phyloP scores from a whole-genome alignment of 2,113 vertebrate genomes.

The Mixornis gularis region DNA sequence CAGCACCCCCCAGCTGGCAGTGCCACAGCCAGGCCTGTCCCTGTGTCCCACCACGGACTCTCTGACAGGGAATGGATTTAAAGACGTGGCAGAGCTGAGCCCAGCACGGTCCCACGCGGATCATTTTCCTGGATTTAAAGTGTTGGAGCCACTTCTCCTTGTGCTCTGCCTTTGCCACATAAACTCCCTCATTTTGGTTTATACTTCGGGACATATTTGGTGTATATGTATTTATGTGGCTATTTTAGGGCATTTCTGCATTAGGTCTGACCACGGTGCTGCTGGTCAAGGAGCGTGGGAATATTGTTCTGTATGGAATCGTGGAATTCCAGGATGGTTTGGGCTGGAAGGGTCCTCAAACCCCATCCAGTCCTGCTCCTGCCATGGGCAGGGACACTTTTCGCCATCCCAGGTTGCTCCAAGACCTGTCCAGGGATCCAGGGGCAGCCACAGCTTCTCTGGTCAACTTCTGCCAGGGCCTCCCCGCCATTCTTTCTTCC shows the following conservation, averaged over 20 bases:
- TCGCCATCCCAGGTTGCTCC: accelerated
- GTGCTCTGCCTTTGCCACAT: slow-evolving; percentile 20
- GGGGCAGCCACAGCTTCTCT: background rate
- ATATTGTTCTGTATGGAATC: background rate
- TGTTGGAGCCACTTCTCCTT: slow-evolving; percentile 16
- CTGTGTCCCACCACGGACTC: background rate
- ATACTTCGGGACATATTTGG: background rate
- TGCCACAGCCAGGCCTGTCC: background rate
- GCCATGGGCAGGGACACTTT: background rate
- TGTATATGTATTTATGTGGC: background rate
- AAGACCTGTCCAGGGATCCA: accelerated
- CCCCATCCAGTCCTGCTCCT: accelerated
- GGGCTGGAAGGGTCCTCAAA: background rate
- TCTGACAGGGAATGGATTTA: background rate
- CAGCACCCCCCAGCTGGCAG: background rate
- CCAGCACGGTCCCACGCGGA: background rate
- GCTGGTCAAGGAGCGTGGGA: background rate
- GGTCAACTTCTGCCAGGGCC: background rate
- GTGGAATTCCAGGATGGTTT: background rate
- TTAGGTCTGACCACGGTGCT: background rate
- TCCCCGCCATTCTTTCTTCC: background rate
- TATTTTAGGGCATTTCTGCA: background rate
- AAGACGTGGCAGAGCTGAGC: slow-evolving; percentile 34
- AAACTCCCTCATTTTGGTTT: slow-evolving; percentile 38
- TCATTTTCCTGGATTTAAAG: slow-evolving; percentile 36